phyloP scores from a whole-genome alignment of 1,140 invertebrate species.

The Thereuonema tuberculata region DNA sequence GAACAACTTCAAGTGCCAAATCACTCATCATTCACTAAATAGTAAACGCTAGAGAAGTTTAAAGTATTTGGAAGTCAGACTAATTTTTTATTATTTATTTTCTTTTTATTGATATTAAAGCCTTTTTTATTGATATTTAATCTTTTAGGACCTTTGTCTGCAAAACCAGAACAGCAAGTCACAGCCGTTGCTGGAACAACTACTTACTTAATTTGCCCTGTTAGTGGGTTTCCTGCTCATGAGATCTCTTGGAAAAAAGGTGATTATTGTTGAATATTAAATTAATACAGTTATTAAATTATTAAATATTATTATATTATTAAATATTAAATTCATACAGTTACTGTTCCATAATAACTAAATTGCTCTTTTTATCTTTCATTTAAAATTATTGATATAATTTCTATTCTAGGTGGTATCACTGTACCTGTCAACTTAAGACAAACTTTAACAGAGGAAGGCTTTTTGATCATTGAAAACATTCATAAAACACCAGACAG shows the following conservation, averaged over 20 bases:
- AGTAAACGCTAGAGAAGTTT: too few relatives aligned
- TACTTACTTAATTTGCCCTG: conserved; percentile 75
- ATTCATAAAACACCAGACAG: conserved; percentile 48
- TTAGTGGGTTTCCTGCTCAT: conserved; percentile 86
- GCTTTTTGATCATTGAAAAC: conserved; percentile 64
- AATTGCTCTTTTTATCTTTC: too few relatives aligned
- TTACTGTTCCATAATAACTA: neutral
- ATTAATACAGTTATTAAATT: too few relatives aligned
- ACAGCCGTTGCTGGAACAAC: conserved; percentile 85
- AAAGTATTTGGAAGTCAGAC: too few relatives aligned
- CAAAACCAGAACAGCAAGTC: conserved; percentile 50
- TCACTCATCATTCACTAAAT: too few relatives aligned
- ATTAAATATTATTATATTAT: too few relatives aligned
- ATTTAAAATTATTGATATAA: too few relatives aligned
- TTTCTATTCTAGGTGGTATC: neutral
- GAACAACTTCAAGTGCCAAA: too few relatives aligned
- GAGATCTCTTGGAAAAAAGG: conserved; percentile 85
- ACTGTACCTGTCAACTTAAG: conserved; percentile 27
- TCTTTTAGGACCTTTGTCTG: neutral
- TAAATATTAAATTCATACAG: too few relatives aligned
- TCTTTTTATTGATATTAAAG: too few relatives aligned
- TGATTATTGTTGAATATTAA: too few relatives aligned
- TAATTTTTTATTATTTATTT: too few relatives aligned
- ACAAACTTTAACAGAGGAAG: conserved; percentile 45
- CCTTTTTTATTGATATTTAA: neutral